These are phyloP conservation scores for Hydropotes inermis DNA, from an alignment of 2,113 vertebrate genomes.

Conservation along the genomic window DNA sequence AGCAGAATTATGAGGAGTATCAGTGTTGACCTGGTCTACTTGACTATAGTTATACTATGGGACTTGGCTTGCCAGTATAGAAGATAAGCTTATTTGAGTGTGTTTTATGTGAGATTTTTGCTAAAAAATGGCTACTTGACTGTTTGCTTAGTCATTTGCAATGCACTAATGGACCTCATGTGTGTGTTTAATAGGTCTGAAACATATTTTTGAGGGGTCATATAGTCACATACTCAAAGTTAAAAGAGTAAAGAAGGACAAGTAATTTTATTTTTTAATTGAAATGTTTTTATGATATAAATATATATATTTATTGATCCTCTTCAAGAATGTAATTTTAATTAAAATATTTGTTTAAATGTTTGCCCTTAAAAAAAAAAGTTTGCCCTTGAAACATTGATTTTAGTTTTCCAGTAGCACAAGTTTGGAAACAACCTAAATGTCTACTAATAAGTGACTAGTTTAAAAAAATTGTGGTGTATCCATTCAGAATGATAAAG, in stretches of 20 bases:
- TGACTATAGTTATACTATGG: neutral
- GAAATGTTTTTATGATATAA: neutral
- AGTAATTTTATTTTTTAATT: neutral
- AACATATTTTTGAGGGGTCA: neutral
- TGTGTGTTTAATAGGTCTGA: conserved; percentile 22
- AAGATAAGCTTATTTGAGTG: neutral
- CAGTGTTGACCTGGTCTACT: neutral
- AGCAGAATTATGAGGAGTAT: neutral
- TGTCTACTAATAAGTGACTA: neutral
- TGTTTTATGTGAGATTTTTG: conserved; percentile 1
- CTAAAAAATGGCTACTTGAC: neutral
- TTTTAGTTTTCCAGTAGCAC: neutral
- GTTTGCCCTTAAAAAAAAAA: neutral
- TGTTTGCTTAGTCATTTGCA: conserved; percentile 6
- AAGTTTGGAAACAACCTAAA: neutral
- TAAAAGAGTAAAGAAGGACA: neutral
- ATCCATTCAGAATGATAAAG: neutral
- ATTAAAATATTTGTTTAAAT: neutral
- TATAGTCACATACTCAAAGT: neutral
- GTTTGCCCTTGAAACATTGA: neutral
- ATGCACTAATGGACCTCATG: neutral
- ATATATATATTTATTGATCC: neutral
- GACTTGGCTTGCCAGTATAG: neutral
- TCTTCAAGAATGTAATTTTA: neutral
- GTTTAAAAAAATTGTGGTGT: neutral